Conservation (phyloP, 2,888 invertebrate species). For the Rhabditoides inermis region DNA sequence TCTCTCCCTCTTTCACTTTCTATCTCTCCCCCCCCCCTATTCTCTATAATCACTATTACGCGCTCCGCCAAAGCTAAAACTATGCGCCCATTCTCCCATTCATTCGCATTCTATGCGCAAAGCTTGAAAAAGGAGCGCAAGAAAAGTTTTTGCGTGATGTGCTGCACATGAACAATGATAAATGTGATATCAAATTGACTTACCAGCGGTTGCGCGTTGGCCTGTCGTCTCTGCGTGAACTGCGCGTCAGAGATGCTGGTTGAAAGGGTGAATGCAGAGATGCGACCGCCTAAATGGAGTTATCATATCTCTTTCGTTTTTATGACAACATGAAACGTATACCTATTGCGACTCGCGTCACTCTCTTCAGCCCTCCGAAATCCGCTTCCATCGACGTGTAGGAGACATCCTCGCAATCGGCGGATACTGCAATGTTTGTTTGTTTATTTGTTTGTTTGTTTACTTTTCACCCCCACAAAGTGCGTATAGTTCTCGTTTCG, state of each 20-base stretch:
- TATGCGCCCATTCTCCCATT: background rate
- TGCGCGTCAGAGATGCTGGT: constrained; percentile 32
- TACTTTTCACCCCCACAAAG: no score
- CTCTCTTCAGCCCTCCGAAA: constrained; percentile 17
- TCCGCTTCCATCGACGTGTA: constrained; percentile 13
- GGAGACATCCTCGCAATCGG: constrained; percentile 22
- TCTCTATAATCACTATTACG: background rate
- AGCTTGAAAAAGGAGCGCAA: no score
- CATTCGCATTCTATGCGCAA: background rate
- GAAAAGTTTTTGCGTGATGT: no score
- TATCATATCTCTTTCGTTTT: constrained; percentile 20
- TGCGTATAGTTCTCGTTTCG: no score
- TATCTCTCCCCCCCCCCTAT: background rate
- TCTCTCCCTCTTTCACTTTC: background rate
- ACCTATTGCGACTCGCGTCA: constrained; percentile 1
- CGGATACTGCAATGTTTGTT: constrained; percentile 17
- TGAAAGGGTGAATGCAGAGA: constrained; percentile 37
- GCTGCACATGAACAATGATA: no score
- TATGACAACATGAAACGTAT: no score
- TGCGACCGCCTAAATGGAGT: constrained; percentile 39
- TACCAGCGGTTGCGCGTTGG: constrained; percentile 36
- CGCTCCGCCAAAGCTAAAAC: background rate
- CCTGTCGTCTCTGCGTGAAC: constrained; percentile 17
- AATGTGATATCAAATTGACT: background rate
- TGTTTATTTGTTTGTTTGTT: no score